Evolutionary conservation across 2,888 invertebrate species (phyloP).

Genomic region (Lasioglossum figueresi): DNA sequence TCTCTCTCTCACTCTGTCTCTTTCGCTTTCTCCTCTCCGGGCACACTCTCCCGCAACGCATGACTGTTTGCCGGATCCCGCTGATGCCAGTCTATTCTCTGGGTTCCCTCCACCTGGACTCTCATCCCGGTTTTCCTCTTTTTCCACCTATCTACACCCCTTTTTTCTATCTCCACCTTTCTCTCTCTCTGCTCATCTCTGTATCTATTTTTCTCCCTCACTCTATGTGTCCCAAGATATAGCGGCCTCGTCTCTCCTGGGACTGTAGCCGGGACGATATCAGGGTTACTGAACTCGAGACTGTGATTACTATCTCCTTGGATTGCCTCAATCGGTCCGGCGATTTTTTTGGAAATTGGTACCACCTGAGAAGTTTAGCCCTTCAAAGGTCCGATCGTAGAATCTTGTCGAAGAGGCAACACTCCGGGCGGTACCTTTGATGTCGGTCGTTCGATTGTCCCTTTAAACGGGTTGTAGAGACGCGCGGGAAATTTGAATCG

Average conservation of each 20-base stretch:
- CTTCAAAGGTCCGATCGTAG: too few species aligned
- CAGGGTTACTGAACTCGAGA: conserved; percentile 61
- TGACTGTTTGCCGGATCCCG: conserved; percentile 48
- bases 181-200: not conserved
- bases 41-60: conserved; percentile 48
- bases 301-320: conserved; percentile 7
- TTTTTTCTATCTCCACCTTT: not conserved
- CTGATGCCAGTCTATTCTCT: conserved; percentile 53
- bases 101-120: conserved; percentile 23
- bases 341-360: too few species aligned
- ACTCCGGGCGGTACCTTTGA: too few species aligned
- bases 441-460: too few species aligned
- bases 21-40: conserved; percentile 17
- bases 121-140: not conserved
- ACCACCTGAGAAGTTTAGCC: too few species aligned
- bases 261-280: conserved; percentile 37
- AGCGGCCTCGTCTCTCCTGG: conserved; percentile 22
- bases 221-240: not conserved
- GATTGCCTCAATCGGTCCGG: too few species aligned
- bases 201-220: not conserved
- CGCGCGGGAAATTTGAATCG: too few species aligned
- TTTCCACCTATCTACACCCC: not conserved
- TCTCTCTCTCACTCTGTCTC: conserved; percentile 18
- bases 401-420: too few species aligned
- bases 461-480: too few species aligned